Percentiles rank a stretch among this genome's conserved stretches.
These are phyloP conservation scores for Hyaena hyaena DNA, from an alignment of 2,113 vertebrate species.

Conservation along the genomic window DNA sequence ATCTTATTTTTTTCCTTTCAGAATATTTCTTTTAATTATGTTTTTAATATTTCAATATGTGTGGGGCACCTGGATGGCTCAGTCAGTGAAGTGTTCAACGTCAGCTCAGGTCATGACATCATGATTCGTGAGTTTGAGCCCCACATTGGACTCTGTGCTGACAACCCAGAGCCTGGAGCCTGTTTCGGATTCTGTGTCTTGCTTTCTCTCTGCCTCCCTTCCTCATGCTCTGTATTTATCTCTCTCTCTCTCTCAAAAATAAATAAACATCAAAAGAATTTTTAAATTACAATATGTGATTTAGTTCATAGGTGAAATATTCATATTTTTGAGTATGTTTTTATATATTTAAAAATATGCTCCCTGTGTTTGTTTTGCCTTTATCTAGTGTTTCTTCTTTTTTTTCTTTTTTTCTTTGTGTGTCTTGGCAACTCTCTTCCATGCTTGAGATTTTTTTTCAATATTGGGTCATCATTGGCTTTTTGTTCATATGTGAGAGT, in stretches of 20 bases:
- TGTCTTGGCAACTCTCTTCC: neutral
- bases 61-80: too few species aligned
- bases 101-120: too few species aligned
- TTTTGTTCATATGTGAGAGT: neutral
- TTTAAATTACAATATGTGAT: neutral
- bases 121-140: too few species aligned
- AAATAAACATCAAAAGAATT: too few species aligned
- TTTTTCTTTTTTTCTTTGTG: neutral
- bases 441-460: neutral
- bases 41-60: neutral
- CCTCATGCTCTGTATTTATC: too few species aligned
- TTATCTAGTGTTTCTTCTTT: neutral
- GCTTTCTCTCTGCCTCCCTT: too few species aligned
- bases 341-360: neutral
- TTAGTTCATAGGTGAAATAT: neutral
- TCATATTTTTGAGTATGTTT: neutral
- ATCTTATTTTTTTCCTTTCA: neutral
- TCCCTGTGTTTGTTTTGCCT: neutral
- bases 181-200: too few species aligned
- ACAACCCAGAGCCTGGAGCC: too few species aligned
- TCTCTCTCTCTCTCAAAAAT: too few species aligned
- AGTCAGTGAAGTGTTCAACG: too few species aligned
- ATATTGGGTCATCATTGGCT: neutral
- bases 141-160: too few species aligned
- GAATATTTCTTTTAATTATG: neutral